These are phyloP conservation scores for Ommatoiulus sabulosus DNA, from an alignment of 2,888 invertebrate species.

Conservation along the genomic window DNA sequence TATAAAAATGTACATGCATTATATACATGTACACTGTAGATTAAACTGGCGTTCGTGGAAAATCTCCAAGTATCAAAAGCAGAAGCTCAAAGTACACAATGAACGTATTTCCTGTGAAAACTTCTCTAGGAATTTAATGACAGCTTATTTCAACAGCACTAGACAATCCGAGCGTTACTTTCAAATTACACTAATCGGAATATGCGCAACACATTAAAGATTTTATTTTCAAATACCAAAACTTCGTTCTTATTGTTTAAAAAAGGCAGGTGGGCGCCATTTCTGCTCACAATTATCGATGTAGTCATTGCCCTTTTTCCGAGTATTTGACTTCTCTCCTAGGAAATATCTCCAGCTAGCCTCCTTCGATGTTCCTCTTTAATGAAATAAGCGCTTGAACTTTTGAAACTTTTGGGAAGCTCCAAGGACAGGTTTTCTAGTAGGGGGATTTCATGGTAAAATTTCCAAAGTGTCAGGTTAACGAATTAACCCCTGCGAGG, in stretches of 20 bases:
- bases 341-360: slow-evolving; percentile 41
- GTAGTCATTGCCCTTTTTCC: slow-evolving; percentile 38
- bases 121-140: neutral
- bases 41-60: too few species aligned
- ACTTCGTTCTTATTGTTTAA: neutral
- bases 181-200: neutral
- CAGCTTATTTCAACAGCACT: neutral
- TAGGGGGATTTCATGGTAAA: slow-evolving; percentile 39
- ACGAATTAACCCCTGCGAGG: slow-evolving; percentile 41
- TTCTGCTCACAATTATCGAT: neutral
- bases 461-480: slow-evolving; percentile 23
- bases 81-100: neutral
- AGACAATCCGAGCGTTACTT: neutral
- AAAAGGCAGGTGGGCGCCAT: neutral
- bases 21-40: too few species aligned
- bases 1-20: too few species aligned
- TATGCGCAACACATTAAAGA: neutral
- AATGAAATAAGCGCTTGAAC: slow-evolving; percentile 41
- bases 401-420: slow-evolving; percentile 11
- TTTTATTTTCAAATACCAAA: neutral
- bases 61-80: too few species aligned
- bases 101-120: neutral
- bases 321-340: slow-evolving; percentile 41
- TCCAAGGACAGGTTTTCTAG: slow-evolving; percentile 45
- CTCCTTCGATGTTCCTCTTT: slow-evolving; percentile 40